Evolutionary conservation across 2,113 vertebrate species (phyloP).

Genomic region (Paraplagusia blochii): DNA sequence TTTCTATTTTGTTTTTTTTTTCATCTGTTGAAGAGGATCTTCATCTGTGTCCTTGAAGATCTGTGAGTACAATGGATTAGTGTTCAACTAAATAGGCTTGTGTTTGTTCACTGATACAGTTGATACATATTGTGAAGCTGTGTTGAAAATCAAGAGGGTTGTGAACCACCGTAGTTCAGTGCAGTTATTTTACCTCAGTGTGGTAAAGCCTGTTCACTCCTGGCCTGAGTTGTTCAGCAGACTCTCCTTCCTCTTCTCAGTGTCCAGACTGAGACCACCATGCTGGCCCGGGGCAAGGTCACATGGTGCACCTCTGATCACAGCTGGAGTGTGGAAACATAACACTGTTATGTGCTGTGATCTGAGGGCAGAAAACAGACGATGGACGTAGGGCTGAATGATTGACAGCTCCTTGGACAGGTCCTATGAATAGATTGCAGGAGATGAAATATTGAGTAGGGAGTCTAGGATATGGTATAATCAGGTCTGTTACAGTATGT

Average conservation of each 20-base stretch:
- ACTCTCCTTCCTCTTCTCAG: conserved; percentile 79
- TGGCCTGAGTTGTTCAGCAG: conserved; percentile 74
- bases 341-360: conserved; percentile 92
- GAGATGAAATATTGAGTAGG: conserved; percentile 22
- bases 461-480: conserved; percentile 6
- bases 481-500: not conserved
- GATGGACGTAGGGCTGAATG: conserved; percentile 8
- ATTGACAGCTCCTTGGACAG: conserved; percentile 10
- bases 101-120: too few species aligned
- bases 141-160: too few species aligned
- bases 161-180: not conserved
- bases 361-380: conserved; percentile 62
- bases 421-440: not conserved
- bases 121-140: too few species aligned
- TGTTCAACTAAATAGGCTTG: too few species aligned
- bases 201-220: conserved; percentile 81
- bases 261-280: conserved; percentile 85
- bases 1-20: too few species aligned
- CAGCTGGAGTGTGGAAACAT: conserved; percentile 76
- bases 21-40: too few species aligned
- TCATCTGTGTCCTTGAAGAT: too few species aligned
- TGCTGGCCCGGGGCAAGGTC: conserved; percentile 85
- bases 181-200: conserved; percentile 78
- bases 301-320: conserved; percentile 83
- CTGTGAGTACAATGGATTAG: too few species aligned